Evolutionary conservation across 1,140 invertebrate species (phyloP).

Genomic region (Periplaneta americana): DNA sequence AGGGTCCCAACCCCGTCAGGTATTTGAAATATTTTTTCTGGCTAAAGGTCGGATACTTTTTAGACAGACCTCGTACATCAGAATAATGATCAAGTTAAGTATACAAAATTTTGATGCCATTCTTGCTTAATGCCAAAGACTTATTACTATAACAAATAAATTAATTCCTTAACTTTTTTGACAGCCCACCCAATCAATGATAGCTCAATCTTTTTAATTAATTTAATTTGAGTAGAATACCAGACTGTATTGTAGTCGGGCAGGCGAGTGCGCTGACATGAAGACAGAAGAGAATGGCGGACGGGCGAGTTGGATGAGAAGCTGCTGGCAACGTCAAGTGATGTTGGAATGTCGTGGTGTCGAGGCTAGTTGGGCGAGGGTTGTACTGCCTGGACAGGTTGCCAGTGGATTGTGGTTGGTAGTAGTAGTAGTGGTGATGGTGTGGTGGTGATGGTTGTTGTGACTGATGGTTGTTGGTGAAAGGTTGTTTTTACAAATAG

Average conservation of each 20-base stretch:
- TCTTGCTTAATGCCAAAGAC: background rate
- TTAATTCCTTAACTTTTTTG: background rate
- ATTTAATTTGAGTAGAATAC: constrained; percentile 21
- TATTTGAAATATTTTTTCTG: too few species aligned
- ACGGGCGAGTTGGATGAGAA: constrained; percentile 15
- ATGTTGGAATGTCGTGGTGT: constrained; percentile 16
- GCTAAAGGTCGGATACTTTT: too few species aligned
- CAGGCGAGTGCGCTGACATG: constrained; percentile 15
- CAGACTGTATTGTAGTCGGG: constrained; percentile 18
- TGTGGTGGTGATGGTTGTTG: constrained; percentile 15
- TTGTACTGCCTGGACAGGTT: constrained; percentile 7
- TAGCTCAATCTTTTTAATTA: constrained; percentile 12
- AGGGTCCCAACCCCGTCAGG: too few species aligned
- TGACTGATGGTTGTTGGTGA: constrained; percentile 16
- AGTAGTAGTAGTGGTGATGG: too few species aligned
- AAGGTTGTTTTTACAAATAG: constrained; percentile 17
- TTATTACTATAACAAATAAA: background rate
- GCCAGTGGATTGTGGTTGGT: background rate
- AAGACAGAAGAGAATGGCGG: constrained; percentile 19
- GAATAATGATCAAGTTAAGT: background rate
- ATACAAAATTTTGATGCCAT: background rate
- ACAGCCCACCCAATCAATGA: background rate
- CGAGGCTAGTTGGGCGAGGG: constrained; percentile 3
- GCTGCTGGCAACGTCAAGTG: constrained; percentile 12
- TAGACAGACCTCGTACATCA: too few species aligned